These are phyloP conservation scores for Luidia sarsii DNA, from an alignment of 53 echinoderm and acorn worm species.

Conservation along the genomic window DNA sequence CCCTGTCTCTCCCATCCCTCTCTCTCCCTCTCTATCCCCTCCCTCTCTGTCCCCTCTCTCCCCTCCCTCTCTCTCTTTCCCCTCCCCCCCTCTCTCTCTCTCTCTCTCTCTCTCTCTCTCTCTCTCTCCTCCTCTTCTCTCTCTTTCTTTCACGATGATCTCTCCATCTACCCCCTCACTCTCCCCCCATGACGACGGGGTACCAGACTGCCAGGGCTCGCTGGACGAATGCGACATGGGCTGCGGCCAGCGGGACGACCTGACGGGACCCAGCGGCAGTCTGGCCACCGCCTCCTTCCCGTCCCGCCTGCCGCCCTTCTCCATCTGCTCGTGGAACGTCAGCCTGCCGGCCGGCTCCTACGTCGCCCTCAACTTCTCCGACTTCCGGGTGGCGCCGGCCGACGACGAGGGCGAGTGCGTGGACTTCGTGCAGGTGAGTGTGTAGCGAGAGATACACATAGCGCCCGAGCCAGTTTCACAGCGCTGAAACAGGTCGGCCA, in stretches of 20 bases:
- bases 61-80: too few relatives aligned
- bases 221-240: conserved; percentile 68
- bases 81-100: too few relatives aligned
- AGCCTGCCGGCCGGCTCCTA: conserved; percentile 64
- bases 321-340: conserved; percentile 82
- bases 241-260: conserved; percentile 70
- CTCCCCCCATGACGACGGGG: neutral
- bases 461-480: too few relatives aligned
- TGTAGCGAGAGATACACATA: too few relatives aligned
- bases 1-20: too few relatives aligned
- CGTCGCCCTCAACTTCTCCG: conserved; percentile 80
- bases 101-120: too few relatives aligned
- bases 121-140: too few relatives aligned
- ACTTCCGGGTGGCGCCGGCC: conserved; percentile 63
- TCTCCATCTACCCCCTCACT: too few relatives aligned
- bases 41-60: too few relatives aligned
- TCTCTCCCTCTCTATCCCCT: too few relatives aligned
- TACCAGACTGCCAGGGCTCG: conserved; percentile 56
- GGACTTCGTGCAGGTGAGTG: conserved; percentile 71
- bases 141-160: too few relatives aligned
- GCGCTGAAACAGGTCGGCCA: too few relatives aligned
- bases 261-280: conserved; percentile 58
- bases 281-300: conserved; percentile 67
- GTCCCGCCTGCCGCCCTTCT: conserved; percentile 69
- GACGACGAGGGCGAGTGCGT: conserved; percentile 59